phyloP scores from a whole-genome alignment of 2,888 invertebrate genomes.

The Onthophagus sagittarius region DNA sequence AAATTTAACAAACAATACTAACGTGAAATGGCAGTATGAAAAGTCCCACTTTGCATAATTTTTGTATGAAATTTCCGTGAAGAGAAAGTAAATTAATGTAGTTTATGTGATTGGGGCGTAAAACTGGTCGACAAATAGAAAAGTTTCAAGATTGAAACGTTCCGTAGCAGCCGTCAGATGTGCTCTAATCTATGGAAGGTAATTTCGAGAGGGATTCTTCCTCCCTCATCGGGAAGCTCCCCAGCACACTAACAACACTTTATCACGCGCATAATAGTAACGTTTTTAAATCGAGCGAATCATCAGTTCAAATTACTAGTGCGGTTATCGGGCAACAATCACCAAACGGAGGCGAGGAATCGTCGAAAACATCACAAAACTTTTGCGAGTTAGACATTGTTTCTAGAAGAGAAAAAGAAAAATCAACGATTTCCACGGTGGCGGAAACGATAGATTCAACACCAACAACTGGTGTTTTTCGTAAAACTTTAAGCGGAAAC shows the following conservation, averaged over 20 bases:
- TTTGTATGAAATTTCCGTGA: conserved; percentile 15
- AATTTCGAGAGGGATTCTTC: not conserved
- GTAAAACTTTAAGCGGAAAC: conserved; percentile 11
- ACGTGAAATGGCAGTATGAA: conserved; percentile 12
- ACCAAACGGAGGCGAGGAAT: not conserved
- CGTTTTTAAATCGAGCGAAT: conserved; percentile 20
- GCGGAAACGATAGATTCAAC: conserved; percentile 15
- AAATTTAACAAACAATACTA: conserved; percentile 8
- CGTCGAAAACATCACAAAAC: conserved; percentile 10
- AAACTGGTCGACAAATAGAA: not conserved
- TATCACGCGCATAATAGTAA: conserved; percentile 19
- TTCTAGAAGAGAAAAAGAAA: conserved; percentile 19
- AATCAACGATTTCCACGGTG: conserved; percentile 6
- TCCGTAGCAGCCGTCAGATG: conserved; percentile 1
- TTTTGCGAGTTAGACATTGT: conserved; percentile 31
- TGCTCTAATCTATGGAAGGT: conserved; percentile 14
- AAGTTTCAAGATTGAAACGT: not conserved
- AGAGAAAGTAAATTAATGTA: conserved; percentile 1
- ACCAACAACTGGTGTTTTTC: not conserved
- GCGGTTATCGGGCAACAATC: not conserved
- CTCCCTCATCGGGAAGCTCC: conserved; percentile 2
- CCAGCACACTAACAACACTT: conserved; percentile 16
- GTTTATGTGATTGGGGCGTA: conserved; percentile 6
- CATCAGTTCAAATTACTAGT: conserved; percentile 21
- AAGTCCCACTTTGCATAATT: conserved; percentile 3